Conservation (phyloP, 2,888 invertebrate species). For the Frankliniella intonsa region DNA sequence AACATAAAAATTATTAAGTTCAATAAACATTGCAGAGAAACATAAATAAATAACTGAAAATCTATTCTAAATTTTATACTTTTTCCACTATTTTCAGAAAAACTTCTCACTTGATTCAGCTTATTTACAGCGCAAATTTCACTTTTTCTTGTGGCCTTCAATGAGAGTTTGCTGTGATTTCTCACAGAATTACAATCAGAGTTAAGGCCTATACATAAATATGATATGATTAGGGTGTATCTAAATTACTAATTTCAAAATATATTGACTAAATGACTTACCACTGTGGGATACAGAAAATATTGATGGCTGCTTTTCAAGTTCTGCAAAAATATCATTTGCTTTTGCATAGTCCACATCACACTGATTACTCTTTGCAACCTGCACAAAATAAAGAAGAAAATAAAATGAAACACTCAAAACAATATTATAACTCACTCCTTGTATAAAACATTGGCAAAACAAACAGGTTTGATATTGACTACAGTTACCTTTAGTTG, state of each 20-base stretch:
- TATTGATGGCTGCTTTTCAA: neutral
- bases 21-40: neutral
- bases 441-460: neutral
- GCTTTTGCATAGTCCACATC: neutral
- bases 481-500: neutral
- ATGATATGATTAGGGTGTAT: neutral
- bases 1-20: neutral
- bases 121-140: too few species aligned
- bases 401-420: neutral
- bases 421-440: neutral
- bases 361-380: neutral
- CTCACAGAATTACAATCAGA: too few species aligned
- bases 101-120: too few species aligned
- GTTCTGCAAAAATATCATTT: neutral
- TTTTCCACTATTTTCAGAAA: too few species aligned
- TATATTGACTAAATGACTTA: neutral
- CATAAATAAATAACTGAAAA: neutral
- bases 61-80: too few species aligned
- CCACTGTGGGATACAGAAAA: neutral
- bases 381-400: neutral
- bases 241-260: neutral
- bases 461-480: neutral
- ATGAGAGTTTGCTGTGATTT: too few species aligned
- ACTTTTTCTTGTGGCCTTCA: too few species aligned
- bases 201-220: too few species aligned